These are phyloP conservation scores for Pungitius pungitius DNA, from an alignment of 2,113 vertebrate species.

Conservation along the genomic window DNA sequence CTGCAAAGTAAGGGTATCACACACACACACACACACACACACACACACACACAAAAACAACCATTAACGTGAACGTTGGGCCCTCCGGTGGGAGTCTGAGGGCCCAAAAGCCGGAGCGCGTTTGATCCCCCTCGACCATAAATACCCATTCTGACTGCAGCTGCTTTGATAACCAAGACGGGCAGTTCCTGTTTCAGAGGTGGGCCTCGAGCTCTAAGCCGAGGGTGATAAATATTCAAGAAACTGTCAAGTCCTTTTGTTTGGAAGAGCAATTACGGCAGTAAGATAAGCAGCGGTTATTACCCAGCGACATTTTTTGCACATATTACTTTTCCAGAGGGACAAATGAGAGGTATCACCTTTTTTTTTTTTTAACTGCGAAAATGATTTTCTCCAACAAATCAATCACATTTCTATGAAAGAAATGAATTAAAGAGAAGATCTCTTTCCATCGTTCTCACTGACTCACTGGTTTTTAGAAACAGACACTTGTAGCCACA, in stretches of 20 bases:
- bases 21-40: not conserved
- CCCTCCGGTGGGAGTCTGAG: constrained; percentile 22
- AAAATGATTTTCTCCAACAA: not conserved
- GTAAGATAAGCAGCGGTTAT: constrained; percentile 34
- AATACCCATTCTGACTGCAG: constrained; percentile 35
- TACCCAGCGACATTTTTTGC: constrained; percentile 24
- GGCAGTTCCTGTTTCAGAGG: constrained; percentile 24
- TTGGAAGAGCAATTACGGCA: constrained; percentile 12
- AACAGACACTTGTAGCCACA: constrained; percentile 23
- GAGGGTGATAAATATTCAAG: constrained; percentile 45
- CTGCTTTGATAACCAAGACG: constrained; percentile 21
- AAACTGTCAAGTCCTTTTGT: constrained; percentile 39
- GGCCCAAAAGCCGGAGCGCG: constrained; percentile 25
- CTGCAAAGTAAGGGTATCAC: not conserved
- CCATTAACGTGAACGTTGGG: constrained; percentile 17
- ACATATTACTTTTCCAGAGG: constrained; percentile 3
- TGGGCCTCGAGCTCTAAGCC: constrained; percentile 22
- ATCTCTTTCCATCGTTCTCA: not conserved
- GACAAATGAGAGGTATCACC: not conserved
- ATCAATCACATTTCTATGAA: not conserved
- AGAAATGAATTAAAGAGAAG: not conserved
- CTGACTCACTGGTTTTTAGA: constrained; percentile 8
- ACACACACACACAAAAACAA: constrained; percentile 18
- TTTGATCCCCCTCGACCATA: constrained; percentile 51
- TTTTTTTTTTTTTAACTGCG: not conserved